A percentile compares a stretch with the other conserved stretches of the same genome.
These are phyloP conservation scores for Erynnis tages DNA, from an alignment of 2,888 invertebrate species.

Conservation along the genomic window DNA sequence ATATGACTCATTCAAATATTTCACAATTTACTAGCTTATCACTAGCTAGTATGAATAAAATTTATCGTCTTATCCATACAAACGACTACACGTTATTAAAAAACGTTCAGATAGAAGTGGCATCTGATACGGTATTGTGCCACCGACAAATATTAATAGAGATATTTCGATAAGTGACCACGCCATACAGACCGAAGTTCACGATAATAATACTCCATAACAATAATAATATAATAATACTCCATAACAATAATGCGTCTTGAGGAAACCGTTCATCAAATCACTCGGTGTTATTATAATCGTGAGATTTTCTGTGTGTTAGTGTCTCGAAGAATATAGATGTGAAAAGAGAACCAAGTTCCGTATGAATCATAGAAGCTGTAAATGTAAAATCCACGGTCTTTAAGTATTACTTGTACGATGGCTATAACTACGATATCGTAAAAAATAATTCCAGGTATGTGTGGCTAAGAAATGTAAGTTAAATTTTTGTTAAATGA, in stretches of 20 bases:
- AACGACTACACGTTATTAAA: conserved; percentile 10
- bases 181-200: conserved; percentile 23
- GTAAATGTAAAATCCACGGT: no score
- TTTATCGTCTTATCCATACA: conserved; percentile 9
- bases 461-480: no score
- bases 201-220: conserved; percentile 17
- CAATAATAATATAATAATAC: conserved; percentile 27
- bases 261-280: conserved; percentile 23
- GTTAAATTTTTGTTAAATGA: no score
- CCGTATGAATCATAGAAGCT: no score
- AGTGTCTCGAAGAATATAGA: no score
- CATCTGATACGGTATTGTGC: conserved; percentile 37
- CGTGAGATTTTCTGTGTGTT: conserved; percentile 5
- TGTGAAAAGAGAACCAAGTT: no score
- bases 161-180: conserved; percentile 41
- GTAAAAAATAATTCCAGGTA: no score
- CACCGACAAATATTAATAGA: conserved; percentile 47
- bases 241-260: conserved; percentile 31
- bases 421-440: no score
- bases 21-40: no score
- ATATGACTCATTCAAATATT: no score
- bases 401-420: no score
- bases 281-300: conserved; percentile 13
- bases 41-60: no score
- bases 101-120: conserved; percentile 12